phyloP scores from a whole-genome alignment of 2,113 vertebrate genomes.

The Lampris megalopsis region DNA sequence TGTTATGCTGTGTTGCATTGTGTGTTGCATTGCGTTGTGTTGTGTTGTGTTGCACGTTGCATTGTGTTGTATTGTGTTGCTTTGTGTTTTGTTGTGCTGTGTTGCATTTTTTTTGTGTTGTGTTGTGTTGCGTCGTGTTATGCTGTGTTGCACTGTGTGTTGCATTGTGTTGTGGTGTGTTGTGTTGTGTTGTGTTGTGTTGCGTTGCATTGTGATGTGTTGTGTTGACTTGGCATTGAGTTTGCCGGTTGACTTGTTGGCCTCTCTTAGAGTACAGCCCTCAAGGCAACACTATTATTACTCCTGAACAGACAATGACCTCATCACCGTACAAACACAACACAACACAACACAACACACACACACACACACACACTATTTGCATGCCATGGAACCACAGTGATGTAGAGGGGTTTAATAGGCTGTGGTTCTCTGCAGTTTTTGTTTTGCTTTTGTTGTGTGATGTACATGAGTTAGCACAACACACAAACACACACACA shows the following conservation, averaged over 20 bases:
- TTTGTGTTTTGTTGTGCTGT: background rate
- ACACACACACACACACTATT: constrained; percentile 6
- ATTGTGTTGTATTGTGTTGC: background rate
- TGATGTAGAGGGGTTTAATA: background rate
- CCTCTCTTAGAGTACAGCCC: constrained; percentile 33
- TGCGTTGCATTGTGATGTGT: constrained; percentile 16
- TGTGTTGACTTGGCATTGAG: background rate
- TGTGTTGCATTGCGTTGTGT: background rate
- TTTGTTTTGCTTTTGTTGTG: background rate
- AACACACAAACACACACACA: constrained; percentile 18
- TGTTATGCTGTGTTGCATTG: too few relatives aligned
- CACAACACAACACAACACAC: constrained; percentile 13
- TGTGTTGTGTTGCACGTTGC: background rate
- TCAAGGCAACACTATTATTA: constrained; percentile 36
- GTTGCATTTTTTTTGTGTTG: background rate
- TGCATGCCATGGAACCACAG: background rate
- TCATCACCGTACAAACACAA: background rate
- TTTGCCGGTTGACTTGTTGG: constrained; percentile 20
- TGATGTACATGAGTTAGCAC: background rate
- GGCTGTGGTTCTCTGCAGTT: background rate
- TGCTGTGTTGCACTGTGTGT: too few relatives aligned
- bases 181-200: background rate
- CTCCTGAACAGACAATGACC: constrained; percentile 37
- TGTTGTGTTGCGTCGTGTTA: background rate
- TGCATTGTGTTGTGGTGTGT: background rate